phyloP scores from a whole-genome alignment of 2,888 invertebrate genomes.

The Chrysotoxum bicinctum region DNA sequence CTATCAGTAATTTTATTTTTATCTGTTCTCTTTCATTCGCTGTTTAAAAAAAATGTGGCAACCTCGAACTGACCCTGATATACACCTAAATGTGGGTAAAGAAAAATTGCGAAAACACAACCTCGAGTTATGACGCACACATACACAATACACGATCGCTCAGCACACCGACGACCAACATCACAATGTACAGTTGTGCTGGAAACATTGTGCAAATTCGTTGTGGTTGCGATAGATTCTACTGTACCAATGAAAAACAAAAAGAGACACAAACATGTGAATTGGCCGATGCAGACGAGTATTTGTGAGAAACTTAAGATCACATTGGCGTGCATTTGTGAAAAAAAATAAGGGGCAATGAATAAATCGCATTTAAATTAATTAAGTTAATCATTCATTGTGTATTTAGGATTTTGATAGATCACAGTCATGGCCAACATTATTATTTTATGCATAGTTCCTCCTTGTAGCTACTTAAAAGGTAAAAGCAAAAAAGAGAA shows the following conservation, averaged over 20 bases:
- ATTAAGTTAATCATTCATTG: slow-evolving; percentile 7
- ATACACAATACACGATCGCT: slow-evolving; percentile 12
- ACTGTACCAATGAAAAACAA: slow-evolving; percentile 70
- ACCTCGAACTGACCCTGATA: slow-evolving; percentile 81
- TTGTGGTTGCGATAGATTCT: slow-evolving; percentile 61
- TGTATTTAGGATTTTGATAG: slow-evolving; percentile 53
- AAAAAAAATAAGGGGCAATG: neutral
- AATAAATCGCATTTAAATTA: slow-evolving; percentile 14
- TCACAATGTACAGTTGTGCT: slow-evolving; percentile 25
- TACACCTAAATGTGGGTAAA: slow-evolving; percentile 74
- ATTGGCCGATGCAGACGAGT: slow-evolving; percentile 13
- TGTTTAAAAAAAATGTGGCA: slow-evolving; percentile 75
- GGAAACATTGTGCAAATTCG: slow-evolving; percentile 62
- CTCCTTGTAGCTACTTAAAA: neutral
- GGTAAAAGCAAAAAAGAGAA: neutral
- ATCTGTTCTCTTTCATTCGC: slow-evolving; percentile 58
- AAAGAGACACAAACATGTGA: slow-evolving; percentile 12
- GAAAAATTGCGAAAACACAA: slow-evolving; percentile 73
- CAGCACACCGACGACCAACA: neutral
- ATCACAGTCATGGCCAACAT: slow-evolving; percentile 67
- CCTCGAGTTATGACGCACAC: slow-evolving; percentile 68
- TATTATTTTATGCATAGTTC: neutral
- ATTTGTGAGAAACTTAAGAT: slow-evolving; percentile 25
- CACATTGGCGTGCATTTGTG: slow-evolving; percentile 52
- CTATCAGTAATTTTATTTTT: slow-evolving; percentile 55